Percentiles rank a stretch among this genome's conserved stretches.
phyloP scores from a whole-genome alignment of 2,888 invertebrate genomes.

The Hermaeophaga mercurialis region DNA sequence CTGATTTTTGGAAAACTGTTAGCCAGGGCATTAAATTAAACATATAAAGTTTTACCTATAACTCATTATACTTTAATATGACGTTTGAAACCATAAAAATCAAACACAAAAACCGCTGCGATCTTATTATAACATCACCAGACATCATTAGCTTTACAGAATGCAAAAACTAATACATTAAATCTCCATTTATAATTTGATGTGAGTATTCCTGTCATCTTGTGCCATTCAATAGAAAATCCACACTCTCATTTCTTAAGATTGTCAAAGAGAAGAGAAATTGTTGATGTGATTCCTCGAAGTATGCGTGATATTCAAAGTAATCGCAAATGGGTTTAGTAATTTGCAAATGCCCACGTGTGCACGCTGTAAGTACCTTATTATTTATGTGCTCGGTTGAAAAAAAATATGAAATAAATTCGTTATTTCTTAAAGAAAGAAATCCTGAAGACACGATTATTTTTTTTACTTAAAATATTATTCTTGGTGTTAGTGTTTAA shows the following conservation, averaged over 20 bases:
- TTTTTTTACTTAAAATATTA: too few relatives aligned
- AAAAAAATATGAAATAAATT: too few relatives aligned
- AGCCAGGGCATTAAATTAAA: too few relatives aligned
- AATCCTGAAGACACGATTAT: too few relatives aligned
- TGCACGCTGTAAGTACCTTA: not conserved
- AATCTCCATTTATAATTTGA: not conserved
- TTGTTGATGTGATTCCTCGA: slow-evolving; percentile 6
- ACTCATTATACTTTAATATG: not conserved
- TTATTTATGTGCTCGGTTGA: too few relatives aligned
- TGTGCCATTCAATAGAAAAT: not conserved
- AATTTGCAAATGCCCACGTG: slow-evolving; percentile 16
- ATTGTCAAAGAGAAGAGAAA: slow-evolving; percentile 4
- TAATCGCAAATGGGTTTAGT: slow-evolving; percentile 14
- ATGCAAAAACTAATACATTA: slow-evolving; percentile 1
- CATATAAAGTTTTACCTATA: not conserved
- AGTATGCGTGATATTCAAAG: not conserved
- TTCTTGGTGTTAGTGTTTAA: too few relatives aligned
- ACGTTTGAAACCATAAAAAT: not conserved
- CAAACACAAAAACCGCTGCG: not conserved
- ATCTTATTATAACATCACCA: not conserved
- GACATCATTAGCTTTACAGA: not conserved
- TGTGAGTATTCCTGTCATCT: not conserved
- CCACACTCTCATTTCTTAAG: not conserved
- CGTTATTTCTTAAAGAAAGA: too few relatives aligned
- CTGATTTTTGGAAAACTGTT: too few relatives aligned